Evolutionary conservation across 2,888 invertebrate genomes (phyloP).

Genomic region (Philereme vetulata): DNA sequence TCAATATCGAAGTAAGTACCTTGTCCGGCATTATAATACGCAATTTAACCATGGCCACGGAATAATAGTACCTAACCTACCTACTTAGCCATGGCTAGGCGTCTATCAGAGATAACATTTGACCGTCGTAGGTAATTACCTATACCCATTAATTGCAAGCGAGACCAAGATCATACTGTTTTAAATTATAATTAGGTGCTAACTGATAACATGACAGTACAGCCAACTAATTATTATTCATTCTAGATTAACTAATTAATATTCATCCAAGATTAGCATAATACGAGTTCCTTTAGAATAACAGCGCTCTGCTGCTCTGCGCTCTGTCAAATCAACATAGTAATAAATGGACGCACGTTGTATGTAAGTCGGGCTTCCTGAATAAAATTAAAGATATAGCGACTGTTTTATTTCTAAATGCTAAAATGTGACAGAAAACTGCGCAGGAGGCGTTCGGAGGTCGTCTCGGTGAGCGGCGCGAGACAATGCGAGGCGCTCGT

Average conservation of each 20-base stretch:
- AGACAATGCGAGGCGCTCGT: conserved; percentile 80
- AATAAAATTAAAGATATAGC: conserved; percentile 7
- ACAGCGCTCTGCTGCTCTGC: neutral
- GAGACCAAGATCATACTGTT: conserved; percentile 49
- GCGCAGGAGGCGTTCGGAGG: conserved; percentile 64
- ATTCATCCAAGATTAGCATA: conserved; percentile 13
- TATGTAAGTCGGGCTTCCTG: neutral
- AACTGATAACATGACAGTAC: conserved; percentile 3
- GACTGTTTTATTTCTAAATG: conserved; percentile 32
- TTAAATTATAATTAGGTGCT: conserved; percentile 13
- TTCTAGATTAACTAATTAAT: conserved; percentile 11
- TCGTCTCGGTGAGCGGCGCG: conserved; percentile 80
- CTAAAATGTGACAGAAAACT: conserved; percentile 66
- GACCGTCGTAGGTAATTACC: conserved; percentile 40
- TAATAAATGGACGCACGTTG: neutral
- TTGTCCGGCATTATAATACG: conserved; percentile 19
- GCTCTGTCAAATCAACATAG: neutral
- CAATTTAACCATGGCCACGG: conserved; percentile 28
- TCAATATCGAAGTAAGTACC: conserved; percentile 17
- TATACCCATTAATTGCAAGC: conserved; percentile 29
- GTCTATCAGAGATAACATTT: conserved; percentile 44
- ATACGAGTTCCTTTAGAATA: conserved; percentile 1
- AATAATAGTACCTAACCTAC: conserved; percentile 6
- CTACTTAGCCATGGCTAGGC: conserved; percentile 14
- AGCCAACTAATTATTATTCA: conserved; percentile 14